Percentiles rank a stretch among this genome's conserved stretches.
Conservation (phyloP, 2,797 vertebrate genomes). For the Sebastes kiyomatsui region DNA sequence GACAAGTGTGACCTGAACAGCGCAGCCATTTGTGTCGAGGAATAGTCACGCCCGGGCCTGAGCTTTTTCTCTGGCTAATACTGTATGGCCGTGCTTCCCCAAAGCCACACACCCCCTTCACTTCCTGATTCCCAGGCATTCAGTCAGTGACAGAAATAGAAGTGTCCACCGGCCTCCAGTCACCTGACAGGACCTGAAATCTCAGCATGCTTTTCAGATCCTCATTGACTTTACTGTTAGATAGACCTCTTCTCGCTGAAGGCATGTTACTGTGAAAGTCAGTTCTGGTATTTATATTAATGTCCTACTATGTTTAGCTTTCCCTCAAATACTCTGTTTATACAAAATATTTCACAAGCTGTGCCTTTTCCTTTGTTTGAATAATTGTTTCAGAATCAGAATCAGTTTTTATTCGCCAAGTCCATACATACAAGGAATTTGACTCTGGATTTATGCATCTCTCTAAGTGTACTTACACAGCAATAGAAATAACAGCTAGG, state of each 20-base stretch:
- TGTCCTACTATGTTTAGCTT: conserved; percentile 1
- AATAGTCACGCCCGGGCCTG: conserved; percentile 37
- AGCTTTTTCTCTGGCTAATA: conserved; percentile 7
- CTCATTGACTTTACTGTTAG: conserved; percentile 55
- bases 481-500: no score
- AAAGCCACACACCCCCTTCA: conserved; percentile 12
- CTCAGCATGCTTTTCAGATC: conserved; percentile 61
- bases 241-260: conserved; percentile 50
- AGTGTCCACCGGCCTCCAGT: conserved; percentile 23
- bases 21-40: conserved; percentile 72
- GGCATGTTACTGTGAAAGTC: not conserved
- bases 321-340: conserved; percentile 8
- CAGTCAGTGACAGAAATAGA: conserved; percentile 18
- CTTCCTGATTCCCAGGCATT: conserved; percentile 49
- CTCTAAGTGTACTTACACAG: no score
- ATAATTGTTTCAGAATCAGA: not conserved
- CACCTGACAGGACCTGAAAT: conserved; percentile 45
- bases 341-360: not conserved
- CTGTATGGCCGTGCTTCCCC: conserved; percentile 22
- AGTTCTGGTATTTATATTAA: not conserved
- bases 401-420: no score
- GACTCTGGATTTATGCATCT: no score
- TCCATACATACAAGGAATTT: no score
- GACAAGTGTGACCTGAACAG: conserved; percentile 63
- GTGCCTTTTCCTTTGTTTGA: not conserved